Base-by-base conservation (phyloP, 2,113 vertebrate species). In the Capreolus pygargus region DNA sequence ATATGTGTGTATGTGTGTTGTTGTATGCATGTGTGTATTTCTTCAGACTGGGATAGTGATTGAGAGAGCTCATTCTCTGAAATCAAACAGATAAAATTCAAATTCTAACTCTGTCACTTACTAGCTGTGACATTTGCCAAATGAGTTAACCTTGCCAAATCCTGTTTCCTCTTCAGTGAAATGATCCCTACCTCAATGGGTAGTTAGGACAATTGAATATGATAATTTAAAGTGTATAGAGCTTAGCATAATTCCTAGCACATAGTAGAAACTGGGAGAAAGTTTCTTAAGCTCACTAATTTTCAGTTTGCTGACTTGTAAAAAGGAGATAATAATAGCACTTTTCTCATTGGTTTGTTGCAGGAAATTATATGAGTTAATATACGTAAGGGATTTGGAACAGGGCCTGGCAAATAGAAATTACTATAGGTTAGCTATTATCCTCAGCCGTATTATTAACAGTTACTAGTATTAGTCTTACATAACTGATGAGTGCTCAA, bases 31-130 rank as follows among this genome's bases (percentile, higher is more conserved):
- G 6, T 61, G 8, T 89, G 7, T 91, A 16, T 45, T 82, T 86
- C 30, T 96, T 79, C 76, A n/a, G 19, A 70, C 28, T 88, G 17
- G 2, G 9, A 4, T 47, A 64, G 43, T 55, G 27, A 89, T 12
- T 81, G 28, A 93, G 11, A 97, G 14, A 97, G 14, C 45, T 87
- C 27, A n/a, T 95, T 95, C 33, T 97, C 52, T 82, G 15, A 64
- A 76, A 92, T 89, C 13, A 89, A 85, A 79, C 3, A 86, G 23
- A 88, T 25, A 13, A 33, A 43, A 93, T 55, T 79, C 27, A 82
- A 55, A 86, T 89, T 82, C 55, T 78, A 4, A 3, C 9, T 88
- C 54, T 79, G 7, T 36, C n/a, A 47, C 28, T 89, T 74, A 83
- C 25, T 78, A 86, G 10, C 27, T 91, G 27, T 92, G 45, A 55